Conservation (phyloP, 2,797 vertebrate species). For the Nyctalus aviator region DNA sequence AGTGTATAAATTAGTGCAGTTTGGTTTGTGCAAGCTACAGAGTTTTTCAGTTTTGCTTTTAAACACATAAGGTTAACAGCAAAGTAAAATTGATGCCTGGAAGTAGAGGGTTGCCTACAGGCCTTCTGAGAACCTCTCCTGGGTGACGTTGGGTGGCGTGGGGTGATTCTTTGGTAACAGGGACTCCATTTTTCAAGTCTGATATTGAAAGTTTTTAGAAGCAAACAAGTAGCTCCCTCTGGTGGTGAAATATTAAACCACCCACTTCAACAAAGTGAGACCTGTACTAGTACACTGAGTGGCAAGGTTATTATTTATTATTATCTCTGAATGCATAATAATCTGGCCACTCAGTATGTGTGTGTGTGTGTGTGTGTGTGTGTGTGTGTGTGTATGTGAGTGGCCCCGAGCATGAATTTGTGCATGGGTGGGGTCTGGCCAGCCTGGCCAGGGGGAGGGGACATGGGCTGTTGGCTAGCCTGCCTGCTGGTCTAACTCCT, state of each 20-base stretch:
- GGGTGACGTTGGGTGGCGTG: neutral
- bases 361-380: too few species aligned
- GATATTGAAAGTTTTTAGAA: neutral
- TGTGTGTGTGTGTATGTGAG: too few species aligned
- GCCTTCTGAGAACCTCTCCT: neutral
- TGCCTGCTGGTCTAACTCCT: too few species aligned
- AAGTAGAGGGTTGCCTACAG: neutral
- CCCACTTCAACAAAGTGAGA: neutral
- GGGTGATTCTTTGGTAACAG: neutral
- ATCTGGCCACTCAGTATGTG: too few species aligned
- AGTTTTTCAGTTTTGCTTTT: constrained; percentile 32
- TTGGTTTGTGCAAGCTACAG: constrained; percentile 11
- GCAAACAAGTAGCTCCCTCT: constrained; percentile 73
- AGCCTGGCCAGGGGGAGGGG: too few species aligned
- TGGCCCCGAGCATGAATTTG: too few species aligned
- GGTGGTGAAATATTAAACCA: constrained; percentile 63
- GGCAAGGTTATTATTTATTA: too few species aligned
- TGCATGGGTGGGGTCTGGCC: too few species aligned
- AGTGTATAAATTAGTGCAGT: neutral
- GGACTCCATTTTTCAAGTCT: neutral
- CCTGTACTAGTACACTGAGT: too few species aligned
- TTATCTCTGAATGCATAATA: too few species aligned
- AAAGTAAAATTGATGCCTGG: neutral
- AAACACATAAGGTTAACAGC: neutral
- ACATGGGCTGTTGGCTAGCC: too few species aligned